Conservation (phyloP, 2,113 vertebrate genomes). For the Hydrolagus affinis region DNA sequence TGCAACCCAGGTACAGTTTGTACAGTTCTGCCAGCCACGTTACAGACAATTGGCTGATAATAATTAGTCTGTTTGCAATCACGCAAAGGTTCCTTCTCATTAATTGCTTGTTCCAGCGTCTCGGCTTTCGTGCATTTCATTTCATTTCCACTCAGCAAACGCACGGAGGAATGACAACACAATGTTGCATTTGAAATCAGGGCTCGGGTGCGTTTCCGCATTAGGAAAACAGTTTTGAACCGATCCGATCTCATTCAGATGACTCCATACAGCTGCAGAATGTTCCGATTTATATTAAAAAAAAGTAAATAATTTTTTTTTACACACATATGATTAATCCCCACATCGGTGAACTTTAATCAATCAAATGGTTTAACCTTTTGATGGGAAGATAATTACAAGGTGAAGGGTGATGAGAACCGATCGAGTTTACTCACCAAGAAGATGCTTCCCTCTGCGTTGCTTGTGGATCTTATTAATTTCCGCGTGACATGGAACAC, state of each 20-base stretch:
- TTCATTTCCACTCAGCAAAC: neutral
- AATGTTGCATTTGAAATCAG: neutral
- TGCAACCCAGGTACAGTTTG: constrained; percentile 25
- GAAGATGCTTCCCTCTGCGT: constrained; percentile 75
- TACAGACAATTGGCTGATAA: no score
- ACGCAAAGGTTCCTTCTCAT: neutral
- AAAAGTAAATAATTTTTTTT: neutral
- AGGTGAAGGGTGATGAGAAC: constrained; percentile 37
- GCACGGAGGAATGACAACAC: neutral
- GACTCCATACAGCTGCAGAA: no score
- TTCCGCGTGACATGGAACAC: constrained; percentile 88
- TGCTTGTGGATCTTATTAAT: constrained; percentile 89
- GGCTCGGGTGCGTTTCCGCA: neutral
- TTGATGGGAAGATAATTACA: constrained; percentile 11
- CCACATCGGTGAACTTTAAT: constrained; percentile 14
- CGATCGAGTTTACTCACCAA: constrained; percentile 68
- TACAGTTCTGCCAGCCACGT: no score
- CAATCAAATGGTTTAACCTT: neutral
- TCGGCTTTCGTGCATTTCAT: neutral
- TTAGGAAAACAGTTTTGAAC: neutral
- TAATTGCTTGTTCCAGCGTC: neutral
- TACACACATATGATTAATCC: neutral
- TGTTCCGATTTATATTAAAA: no score
- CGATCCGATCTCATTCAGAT: neutral
- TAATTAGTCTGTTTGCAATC: constrained; percentile 43